These are phyloP conservation scores for Chymomyza caudatula DNA, from an alignment of 2,888 invertebrate genomes.

Conservation along the genomic window DNA sequence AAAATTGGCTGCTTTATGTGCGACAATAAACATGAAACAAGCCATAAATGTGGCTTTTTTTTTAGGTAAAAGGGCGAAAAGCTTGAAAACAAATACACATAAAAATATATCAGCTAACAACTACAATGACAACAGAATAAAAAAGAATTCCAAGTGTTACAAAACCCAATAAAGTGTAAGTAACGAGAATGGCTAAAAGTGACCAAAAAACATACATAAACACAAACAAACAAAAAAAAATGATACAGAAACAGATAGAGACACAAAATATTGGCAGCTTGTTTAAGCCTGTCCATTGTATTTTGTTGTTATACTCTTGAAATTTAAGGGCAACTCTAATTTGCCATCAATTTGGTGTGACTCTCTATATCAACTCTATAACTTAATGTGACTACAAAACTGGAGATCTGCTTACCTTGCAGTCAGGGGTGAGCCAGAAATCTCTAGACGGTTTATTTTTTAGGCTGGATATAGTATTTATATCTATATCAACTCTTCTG, in stretches of 20 bases:
- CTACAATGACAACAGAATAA: not conserved
- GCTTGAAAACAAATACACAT: not conserved
- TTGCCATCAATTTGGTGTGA: not conserved
- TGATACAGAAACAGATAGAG: slow-evolving; percentile 44
- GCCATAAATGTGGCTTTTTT: slow-evolving; percentile 57
- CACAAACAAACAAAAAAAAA: slow-evolving; percentile 8
- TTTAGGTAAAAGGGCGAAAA: slow-evolving; percentile 8
- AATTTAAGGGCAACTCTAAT: not conserved
- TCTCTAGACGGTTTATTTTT: too few relatives aligned
- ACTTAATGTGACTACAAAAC: too few relatives aligned
- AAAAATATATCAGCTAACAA: not conserved
- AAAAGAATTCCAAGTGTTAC: slow-evolving; percentile 1
- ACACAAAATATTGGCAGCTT: slow-evolving; percentile 70
- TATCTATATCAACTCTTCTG: too few relatives aligned
- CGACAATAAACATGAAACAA: slow-evolving; percentile 70
- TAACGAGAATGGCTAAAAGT: slow-evolving; percentile 48
- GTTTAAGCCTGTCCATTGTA: slow-evolving; percentile 65
- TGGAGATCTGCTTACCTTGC: too few relatives aligned
- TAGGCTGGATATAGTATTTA: too few relatives aligned
- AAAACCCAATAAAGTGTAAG: slow-evolving; percentile 67
- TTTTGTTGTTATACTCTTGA: slow-evolving; percentile 22
- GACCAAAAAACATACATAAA: not conserved
- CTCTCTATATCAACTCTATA: not conserved
- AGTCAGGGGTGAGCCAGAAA: too few relatives aligned
- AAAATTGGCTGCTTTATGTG: slow-evolving; percentile 65